These are phyloP conservation scores for Sternotherus odoratus DNA, from an alignment of 2,797 vertebrate species.

Conservation along the genomic window DNA sequence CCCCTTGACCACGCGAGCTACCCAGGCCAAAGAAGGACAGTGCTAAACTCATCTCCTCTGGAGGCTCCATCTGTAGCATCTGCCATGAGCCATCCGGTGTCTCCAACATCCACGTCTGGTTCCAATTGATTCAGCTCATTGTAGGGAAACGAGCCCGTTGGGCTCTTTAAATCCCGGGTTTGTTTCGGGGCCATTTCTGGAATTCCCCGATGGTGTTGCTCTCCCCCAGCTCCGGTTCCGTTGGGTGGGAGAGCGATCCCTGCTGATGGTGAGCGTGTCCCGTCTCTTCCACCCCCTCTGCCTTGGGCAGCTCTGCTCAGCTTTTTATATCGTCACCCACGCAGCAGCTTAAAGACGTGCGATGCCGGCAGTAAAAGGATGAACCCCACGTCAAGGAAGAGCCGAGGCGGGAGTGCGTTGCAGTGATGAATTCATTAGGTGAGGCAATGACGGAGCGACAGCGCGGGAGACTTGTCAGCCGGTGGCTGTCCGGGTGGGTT, in stretches of 20 bases:
- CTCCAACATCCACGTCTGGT: fast-evolving
- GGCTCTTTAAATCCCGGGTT: not conserved
- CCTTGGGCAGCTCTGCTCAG: too few species aligned
- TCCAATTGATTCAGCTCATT: fast-evolving
- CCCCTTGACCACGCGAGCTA: not conserved
- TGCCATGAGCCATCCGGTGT: not conserved
- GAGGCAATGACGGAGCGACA: not conserved
- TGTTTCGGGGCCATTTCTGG: not conserved
- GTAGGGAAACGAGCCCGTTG: fast-evolving
- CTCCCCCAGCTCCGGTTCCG: not conserved
- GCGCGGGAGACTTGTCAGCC: not conserved
- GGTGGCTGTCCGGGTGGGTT: not conserved
- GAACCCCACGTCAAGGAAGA: not conserved
- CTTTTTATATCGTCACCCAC: not conserved
- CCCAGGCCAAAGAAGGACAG: not conserved
- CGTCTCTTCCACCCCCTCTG: too few species aligned
- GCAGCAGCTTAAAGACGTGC: not conserved
- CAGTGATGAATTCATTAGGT: not conserved
- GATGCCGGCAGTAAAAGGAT: not conserved
- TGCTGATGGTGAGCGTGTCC: not conserved
- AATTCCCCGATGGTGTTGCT: not conserved
- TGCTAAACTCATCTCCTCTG: not conserved
- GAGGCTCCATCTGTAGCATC: fast-evolving
- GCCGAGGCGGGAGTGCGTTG: not conserved
- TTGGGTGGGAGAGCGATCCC: not conserved